Evolutionary conservation across 2,797 vertebrate genomes (phyloP), one percentile per base, ranked within the genome.

Genomic region (Craterocephalus amniculus): DNA sequence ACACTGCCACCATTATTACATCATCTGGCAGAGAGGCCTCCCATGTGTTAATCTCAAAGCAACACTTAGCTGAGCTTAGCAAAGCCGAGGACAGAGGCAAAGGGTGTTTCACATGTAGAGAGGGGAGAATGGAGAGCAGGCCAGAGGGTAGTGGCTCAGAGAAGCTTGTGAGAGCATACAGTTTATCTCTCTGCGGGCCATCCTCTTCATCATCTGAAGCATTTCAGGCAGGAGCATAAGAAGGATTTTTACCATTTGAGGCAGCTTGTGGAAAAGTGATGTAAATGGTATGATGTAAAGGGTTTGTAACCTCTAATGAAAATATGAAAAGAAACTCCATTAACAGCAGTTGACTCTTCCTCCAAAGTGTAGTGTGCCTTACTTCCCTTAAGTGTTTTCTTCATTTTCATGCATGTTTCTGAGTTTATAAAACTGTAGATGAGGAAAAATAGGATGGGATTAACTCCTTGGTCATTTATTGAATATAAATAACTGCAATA

Each of bases 41-140:
- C 74, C 71, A 74, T 87, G 71, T 86, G 82, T 82, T 87, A 77
- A 89, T 90, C 82, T 87, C 79, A 85, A 83, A 88, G 81, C 81
- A 88, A 78, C 84, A 84, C 85, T 91, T 83, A 86, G 79, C 76
- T 58, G 72, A 79, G 84, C 60, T 78, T 70, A 79, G 80, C 60
- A 67, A 14, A 85, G 77, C 66, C 20, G 45, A 67, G 73, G 85
- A 70, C 16, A 29, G 65, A 74, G 68, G 82, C 78, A 83, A 80
- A 84, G 81, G 72, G 78, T 74, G 67, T 67, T 75, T 78, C 54
- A 82, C 79, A 65, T 64, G 63, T 61, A 54, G 58, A 84, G 80
- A 63, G 66, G 65, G 61, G 56, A 58, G 70, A 67, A 73, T 67
- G 64, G 55, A 66, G 63, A 56, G 63, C 48, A 56, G 45, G 40